Evolutionary conservation across 2,797 vertebrate species (phyloP).

Genomic region (Amblyraja radiata): DNA sequence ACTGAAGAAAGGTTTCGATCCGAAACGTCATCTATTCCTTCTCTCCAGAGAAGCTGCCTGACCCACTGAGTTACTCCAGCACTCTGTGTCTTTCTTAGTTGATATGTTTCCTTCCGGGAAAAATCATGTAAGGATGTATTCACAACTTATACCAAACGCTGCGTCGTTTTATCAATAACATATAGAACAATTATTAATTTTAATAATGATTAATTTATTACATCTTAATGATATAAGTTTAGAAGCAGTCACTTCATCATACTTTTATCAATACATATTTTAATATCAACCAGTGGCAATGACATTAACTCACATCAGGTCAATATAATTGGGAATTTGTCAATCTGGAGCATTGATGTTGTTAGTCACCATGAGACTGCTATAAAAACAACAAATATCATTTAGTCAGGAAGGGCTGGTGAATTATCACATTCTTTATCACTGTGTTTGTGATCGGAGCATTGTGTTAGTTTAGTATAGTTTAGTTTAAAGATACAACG

Average conservation of each 20-base stretch:
- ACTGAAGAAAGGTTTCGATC: too few species aligned
- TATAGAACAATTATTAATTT: constrained; percentile 1
- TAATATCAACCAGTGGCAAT: constrained; percentile 2
- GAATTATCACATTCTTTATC: neutral
- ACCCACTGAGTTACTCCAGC: too few species aligned
- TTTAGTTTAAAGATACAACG: too few species aligned
- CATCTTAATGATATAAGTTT: neutral
- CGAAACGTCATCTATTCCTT: too few species aligned
- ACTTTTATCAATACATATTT: neutral
- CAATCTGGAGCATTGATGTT: neutral
- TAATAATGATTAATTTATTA: neutral
- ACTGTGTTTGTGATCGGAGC: neutral
- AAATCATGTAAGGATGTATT: neutral
- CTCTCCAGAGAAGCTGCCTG: too few species aligned
- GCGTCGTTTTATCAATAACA: neutral
- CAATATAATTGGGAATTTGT: neutral
- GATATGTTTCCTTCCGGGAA: neutral
- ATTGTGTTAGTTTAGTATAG: too few species aligned
- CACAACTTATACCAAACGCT: neutral
- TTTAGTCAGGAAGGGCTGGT: neutral
- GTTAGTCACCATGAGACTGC: neutral
- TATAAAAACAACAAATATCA: neutral
- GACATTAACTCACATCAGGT: neutral
- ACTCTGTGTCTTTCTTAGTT: too few species aligned
- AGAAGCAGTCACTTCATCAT: neutral